Conservation (phyloP, 2,888 invertebrate genomes). For the Cylloceria caligata region DNA sequence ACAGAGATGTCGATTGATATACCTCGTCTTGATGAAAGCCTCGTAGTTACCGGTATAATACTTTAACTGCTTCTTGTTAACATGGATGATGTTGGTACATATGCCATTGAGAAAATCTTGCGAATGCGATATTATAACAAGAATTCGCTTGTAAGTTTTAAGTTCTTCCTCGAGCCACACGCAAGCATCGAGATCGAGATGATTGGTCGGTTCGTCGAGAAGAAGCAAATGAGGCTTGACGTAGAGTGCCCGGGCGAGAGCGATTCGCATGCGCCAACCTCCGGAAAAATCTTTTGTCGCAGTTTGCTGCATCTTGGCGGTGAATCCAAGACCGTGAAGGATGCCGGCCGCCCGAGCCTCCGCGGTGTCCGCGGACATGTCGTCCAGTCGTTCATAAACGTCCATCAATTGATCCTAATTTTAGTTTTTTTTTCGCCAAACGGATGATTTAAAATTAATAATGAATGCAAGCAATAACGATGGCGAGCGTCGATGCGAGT, state of each 20-base stretch:
- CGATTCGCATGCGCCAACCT: conserved; percentile 99
- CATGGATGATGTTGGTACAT: conserved; percentile 97
- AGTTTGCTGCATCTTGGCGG: conserved; percentile 93
- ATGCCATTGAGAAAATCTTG: conserved; percentile 99
- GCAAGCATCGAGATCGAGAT: conserved; percentile 99
- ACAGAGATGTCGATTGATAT: conserved; percentile 35
- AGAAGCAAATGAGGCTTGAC: conserved; percentile 98
- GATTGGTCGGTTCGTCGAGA: conserved; percentile 99
- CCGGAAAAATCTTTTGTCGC: conserved; percentile 95
- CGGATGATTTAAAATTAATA: too few relatives aligned
- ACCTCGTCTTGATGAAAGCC: conserved; percentile 94
- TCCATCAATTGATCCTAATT: conserved; percentile 96
- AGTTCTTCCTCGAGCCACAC: conserved; percentile 99
- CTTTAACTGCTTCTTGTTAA: conserved; percentile 96
- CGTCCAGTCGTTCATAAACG: conserved; percentile 98
- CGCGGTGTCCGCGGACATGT: conserved; percentile 97
- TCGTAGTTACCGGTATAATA: conserved; percentile 99
- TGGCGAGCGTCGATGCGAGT: background rate
- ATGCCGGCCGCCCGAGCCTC: conserved; percentile 97
- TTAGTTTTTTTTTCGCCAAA: too few relatives aligned
- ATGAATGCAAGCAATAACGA: too few relatives aligned
- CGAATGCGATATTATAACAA: conserved; percentile 99
- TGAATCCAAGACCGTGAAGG: conserved; percentile 98
- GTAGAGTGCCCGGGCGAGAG: conserved; percentile 97
- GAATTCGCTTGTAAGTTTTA: conserved; percentile 97